phyloP scores from a whole-genome alignment of 1,140 invertebrate species.

The Riptortus pedestris region DNA sequence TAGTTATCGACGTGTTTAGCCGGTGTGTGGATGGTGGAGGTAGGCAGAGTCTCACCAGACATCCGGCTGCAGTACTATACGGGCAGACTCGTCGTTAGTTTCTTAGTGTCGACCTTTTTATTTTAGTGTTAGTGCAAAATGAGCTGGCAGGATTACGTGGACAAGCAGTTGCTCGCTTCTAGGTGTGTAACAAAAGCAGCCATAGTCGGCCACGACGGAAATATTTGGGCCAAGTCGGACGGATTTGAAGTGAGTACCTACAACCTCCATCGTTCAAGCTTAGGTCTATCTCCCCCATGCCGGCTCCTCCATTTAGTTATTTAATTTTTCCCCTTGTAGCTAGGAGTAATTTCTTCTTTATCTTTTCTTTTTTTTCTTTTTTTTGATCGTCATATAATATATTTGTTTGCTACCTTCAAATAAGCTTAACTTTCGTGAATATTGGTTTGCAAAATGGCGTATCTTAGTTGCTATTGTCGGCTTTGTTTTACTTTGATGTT shows the following conservation, averaged over 20 bases:
- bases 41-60: background rate
- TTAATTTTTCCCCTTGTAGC: no score
- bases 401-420: background rate
- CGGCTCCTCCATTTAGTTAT: no score
- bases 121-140: constrained; percentile 45
- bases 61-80: constrained; percentile 25
- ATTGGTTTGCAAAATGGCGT: constrained; percentile 25
- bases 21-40: background rate
- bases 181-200: constrained; percentile 85
- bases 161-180: constrained; percentile 89
- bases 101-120: constrained; percentile 11
- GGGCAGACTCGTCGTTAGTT: constrained; percentile 15
- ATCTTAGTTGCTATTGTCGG: background rate
- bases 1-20: constrained; percentile 6
- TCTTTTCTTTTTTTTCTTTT: no score
- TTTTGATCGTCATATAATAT: no score
- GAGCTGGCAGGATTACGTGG: constrained; percentile 97
- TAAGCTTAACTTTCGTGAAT: background rate
- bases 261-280: background rate
- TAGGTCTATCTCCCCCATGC: background rate
- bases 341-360: no score
- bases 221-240: constrained; percentile 87
- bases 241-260: constrained; percentile 74
- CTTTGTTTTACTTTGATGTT: no score
- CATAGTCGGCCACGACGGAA: constrained; percentile 88